Evolutionary conservation across 2,113 vertebrate species (phyloP).

Genomic region (Lophius piscatorius): DNA sequence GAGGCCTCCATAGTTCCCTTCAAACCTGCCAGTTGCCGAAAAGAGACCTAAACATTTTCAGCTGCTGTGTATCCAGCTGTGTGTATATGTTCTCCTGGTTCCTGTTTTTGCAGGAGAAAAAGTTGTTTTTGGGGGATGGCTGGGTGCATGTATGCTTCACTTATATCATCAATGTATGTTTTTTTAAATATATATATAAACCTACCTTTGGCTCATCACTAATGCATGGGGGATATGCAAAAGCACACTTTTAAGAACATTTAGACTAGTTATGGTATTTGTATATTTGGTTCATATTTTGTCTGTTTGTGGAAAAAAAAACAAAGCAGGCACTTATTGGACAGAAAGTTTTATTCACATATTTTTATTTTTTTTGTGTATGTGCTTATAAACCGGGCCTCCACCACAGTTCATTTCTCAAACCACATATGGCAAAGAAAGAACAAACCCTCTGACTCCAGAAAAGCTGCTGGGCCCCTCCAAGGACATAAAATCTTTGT

Average conservation of each 20-base stretch:
- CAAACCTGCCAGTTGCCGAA: slow-evolving; percentile 9
- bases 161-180: no score
- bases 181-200: no score
- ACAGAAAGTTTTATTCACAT: slow-evolving; percentile 68
- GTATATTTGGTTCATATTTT: not conserved
- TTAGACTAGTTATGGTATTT: no score
- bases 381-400: slow-evolving; percentile 22
- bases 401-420: slow-evolving; percentile 16
- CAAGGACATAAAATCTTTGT: slow-evolving; percentile 25
- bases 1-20: not conserved
- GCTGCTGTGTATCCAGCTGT: slow-evolving; percentile 24
- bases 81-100: slow-evolving; percentile 24
- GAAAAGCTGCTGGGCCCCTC: slow-evolving; percentile 25
- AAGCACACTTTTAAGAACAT: no score
- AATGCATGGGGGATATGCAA: no score
- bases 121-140: no score
- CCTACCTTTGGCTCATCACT: no score
- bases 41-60: slow-evolving; percentile 10
- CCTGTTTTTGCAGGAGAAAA: slow-evolving; percentile 30
- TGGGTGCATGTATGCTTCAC: not conserved
- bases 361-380: slow-evolving; percentile 15
- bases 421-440: slow-evolving; percentile 13
- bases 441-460: slow-evolving; percentile 5
- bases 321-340: slow-evolving; percentile 5
- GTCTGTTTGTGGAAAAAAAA: slow-evolving; percentile 13